Evolutionary conservation across 1,140 invertebrate genomes (phyloP), one percentile per base, ranked within the genome.

Genomic region (Galleria mellonella): DNA sequence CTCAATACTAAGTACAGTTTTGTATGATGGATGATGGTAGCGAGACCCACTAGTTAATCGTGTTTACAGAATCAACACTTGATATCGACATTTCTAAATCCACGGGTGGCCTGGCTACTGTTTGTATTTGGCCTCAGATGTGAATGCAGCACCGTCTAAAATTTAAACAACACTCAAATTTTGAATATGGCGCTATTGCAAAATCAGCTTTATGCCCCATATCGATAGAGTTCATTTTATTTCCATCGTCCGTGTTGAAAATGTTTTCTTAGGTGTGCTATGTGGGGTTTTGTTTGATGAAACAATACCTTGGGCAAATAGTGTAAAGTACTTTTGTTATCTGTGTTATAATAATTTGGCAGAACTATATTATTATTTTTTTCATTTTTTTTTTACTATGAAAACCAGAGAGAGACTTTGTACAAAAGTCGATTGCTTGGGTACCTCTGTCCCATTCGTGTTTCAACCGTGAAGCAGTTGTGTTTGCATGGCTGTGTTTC

Each of bases 21-120:
- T 67, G 59, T 71, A 58, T 74, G 72, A 76, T 74, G 64, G 66
- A 74, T 74, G 66, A 70, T 57, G 55, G 55, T 46, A 47, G 58
- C 59, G 56, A 49, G 44, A 32, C 52, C 50, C 56, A 59, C 57
- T 48, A 59, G 56, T 64, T 75, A 75, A 75, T 79, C 69, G 69
- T 79, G 63, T 79, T 79, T 72, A 67, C 62, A 51, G 51, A 63
- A 59, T 62, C 62, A 62, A 70, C 72, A 76, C 72, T 76, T 44
- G 60, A 74, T 54, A 61, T 51, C 46, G 61, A 72, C 56, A 59
- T 62, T 65, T 76, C 70, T 43, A 70, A 65, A 65, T 48, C 56
- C 50, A 53, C 71, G 73, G 77, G 76, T 81, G 74, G 77, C 63
- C 72, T 6, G 46, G 74, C 74, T 82, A 74, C 77, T 78, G 77